Conservation (phyloP, 2,797 vertebrate species). For the Dendrocincla tyrannina region DNA sequence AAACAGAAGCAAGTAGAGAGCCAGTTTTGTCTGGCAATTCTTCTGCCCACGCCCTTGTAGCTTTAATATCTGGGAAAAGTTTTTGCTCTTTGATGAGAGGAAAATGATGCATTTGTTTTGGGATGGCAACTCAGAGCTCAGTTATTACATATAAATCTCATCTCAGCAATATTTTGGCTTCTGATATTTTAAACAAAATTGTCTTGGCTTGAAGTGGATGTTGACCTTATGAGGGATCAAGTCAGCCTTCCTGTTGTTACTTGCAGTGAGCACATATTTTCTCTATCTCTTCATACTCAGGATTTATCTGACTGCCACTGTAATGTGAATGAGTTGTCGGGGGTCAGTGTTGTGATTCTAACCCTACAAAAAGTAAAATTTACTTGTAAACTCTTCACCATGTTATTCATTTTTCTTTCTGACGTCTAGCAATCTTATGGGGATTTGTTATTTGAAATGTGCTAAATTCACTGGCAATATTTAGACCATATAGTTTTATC, state of each 20-base stretch:
- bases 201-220: slow-evolving; percentile 22
- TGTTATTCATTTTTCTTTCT: not conserved
- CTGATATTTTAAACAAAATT: slow-evolving; percentile 30
- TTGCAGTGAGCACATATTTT: slow-evolving; percentile 35
- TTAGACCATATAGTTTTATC: not conserved
- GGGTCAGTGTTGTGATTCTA: not conserved
- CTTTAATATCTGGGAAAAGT: not conserved
- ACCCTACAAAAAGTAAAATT: not conserved
- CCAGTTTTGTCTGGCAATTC: not conserved
- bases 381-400: not conserved
- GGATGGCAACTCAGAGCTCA: slow-evolving; percentile 8
- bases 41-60: not conserved
- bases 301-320: not conserved
- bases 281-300: not conserved
- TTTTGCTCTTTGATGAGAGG: slow-evolving; percentile 31
- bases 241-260: slow-evolving; percentile 48
- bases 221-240: slow-evolving; percentile 57
- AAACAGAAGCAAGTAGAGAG: not conserved
- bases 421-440: not conserved
- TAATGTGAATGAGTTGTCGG: not conserved
- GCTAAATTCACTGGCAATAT: not conserved
- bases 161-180: slow-evolving; percentile 48
- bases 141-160: slow-evolving; percentile 52
- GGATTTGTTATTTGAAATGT: not conserved
- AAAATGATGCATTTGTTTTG: slow-evolving; percentile 42